phyloP scores from a whole-genome alignment of 2,797 vertebrate species.

The Coluber constrictor region DNA sequence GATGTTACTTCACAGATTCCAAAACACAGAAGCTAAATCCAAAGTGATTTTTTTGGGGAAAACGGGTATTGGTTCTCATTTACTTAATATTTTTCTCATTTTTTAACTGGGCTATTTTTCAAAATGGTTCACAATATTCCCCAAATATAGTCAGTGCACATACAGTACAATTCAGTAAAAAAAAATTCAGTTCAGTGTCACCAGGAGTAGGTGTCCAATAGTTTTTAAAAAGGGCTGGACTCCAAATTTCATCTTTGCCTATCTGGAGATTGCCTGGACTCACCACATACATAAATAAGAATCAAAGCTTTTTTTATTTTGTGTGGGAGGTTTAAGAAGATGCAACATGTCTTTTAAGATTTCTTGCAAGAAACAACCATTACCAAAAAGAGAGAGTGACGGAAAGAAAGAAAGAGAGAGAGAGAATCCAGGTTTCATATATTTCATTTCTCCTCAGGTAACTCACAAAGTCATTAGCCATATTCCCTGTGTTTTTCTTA shows the following conservation, averaged over 20 bases:
- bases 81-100: not conserved
- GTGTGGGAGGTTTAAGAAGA: not conserved
- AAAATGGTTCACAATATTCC: not conserved
- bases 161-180: not conserved
- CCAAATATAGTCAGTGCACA: not conserved
- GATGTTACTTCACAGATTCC: not conserved
- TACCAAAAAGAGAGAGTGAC: not conserved
- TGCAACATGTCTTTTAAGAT: not conserved
- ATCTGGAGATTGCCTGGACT: not conserved
- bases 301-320: not conserved
- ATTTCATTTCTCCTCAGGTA: not conserved
- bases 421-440: not conserved
- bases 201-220: not conserved
- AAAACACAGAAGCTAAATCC: not conserved
- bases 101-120: not conserved
- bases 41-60: not conserved
- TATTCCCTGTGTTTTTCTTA: not conserved
- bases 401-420: not conserved
- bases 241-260: not conserved
- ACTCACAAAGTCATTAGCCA: not conserved
- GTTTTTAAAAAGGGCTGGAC: not conserved
- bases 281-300: not conserved
- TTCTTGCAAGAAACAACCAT: not conserved
- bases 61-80: not conserved
- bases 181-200: not conserved